Conservation (phyloP, 1,140 invertebrate species). For the Akabosia matsudoensis region DNA sequence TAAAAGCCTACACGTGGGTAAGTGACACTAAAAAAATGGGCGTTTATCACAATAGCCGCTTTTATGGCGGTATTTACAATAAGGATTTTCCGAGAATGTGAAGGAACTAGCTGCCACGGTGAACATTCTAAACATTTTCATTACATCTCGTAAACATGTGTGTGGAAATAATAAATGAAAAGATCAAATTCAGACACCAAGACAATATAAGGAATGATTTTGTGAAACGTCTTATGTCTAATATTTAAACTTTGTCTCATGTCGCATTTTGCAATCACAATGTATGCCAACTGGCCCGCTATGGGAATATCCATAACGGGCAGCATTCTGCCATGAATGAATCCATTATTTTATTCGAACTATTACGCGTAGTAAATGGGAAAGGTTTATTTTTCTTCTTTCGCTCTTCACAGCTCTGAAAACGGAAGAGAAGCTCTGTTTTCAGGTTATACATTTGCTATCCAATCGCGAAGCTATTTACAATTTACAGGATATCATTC, state of each 20-base stretch:
- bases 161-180: conserved; percentile 52
- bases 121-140: conserved; percentile 95
- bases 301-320: conserved; percentile 83
- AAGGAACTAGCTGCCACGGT: conserved; percentile 87
- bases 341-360: no score
- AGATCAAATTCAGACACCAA: conserved; percentile 7
- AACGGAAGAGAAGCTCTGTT: no score
- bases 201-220: no score
- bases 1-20: not conserved
- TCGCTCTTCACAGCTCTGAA: no score
- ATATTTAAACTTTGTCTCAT: no score
- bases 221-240: not conserved
- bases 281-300: conserved; percentile 93
- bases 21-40: conserved; percentile 50
- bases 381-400: no score
- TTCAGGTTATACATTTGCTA: no score
- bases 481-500: no score
- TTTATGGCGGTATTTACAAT: conserved; percentile 67
- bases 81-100: conserved; percentile 66
- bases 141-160: conserved; percentile 87
- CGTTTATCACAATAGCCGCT: conserved; percentile 91
- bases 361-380: no score
- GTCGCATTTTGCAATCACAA: conserved; percentile 88
- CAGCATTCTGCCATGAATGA: conserved; percentile 82
- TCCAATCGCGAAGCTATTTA: no score